Evolutionary conservation across 2,797 vertebrate species (phyloP).

Genomic region (Leuciscus waleckii): DNA sequence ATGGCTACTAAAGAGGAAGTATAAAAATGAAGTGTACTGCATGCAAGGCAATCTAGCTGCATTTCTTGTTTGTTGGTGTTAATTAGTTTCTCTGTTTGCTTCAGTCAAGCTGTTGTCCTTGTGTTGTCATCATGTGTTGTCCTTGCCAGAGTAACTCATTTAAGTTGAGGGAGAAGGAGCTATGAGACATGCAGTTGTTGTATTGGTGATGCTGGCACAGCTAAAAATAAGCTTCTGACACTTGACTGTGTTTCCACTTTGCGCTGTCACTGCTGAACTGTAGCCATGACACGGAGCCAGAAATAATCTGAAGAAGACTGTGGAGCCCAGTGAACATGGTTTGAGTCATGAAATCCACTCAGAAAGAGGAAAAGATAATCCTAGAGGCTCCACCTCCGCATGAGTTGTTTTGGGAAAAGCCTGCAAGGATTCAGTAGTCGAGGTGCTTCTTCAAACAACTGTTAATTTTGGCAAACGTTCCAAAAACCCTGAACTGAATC

Average conservation of each 20-base stretch:
- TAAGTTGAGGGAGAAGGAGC: slow-evolving; percentile 62
- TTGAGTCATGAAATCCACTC: slow-evolving; percentile 69
- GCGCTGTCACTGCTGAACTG: slow-evolving; percentile 73
- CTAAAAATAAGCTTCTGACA: slow-evolving; percentile 82
- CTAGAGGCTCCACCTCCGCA: not conserved
- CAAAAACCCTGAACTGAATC: not conserved
- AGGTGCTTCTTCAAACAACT: not conserved
- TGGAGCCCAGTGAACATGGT: slow-evolving; percentile 70
- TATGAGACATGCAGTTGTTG: slow-evolving; percentile 73
- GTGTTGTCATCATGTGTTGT: slow-evolving; percentile 28
- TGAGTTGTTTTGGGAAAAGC: not conserved
- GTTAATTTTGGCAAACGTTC: not conserved
- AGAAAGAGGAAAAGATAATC: slow-evolving; percentile 33
- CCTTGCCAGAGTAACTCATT: slow-evolving; percentile 23
- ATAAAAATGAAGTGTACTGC: not conserved
- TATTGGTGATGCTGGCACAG: slow-evolving; percentile 72
- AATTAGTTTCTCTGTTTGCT: slow-evolving; percentile 8
- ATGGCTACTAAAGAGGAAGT: slow-evolving; percentile 37
- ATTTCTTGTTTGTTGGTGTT: not conserved
- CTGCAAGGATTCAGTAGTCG: not conserved
- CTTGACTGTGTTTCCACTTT: slow-evolving; percentile 84
- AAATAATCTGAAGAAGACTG: slow-evolving; percentile 75
- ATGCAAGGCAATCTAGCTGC: not conserved
- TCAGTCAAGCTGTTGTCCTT: slow-evolving; percentile 6
- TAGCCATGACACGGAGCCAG: slow-evolving; percentile 71